These are phyloP conservation scores for Serinus canaria DNA, from an alignment of 2,113 vertebrate species.

Conservation along the genomic window DNA sequence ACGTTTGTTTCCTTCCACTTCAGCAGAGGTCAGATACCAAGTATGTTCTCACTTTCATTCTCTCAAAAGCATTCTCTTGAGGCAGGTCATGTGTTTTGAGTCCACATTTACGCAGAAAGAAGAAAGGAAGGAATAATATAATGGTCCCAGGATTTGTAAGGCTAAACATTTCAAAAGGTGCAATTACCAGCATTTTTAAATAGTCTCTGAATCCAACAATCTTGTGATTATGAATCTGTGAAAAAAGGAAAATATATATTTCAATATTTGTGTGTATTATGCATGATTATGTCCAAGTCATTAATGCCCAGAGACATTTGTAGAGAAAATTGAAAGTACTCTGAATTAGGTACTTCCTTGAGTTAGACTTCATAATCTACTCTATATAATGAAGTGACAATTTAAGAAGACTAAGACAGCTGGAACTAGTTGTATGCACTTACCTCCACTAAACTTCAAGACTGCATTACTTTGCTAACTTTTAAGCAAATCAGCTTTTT, in stretches of 20 bases:
- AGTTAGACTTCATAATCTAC: not conserved
- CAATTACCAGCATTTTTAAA: slow-evolving; percentile 76
- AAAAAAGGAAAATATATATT: not conserved
- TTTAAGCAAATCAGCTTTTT: not conserved
- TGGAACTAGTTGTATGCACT: not conserved
- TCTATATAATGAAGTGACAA: not conserved
- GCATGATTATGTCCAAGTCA: not conserved
- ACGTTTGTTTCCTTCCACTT: slow-evolving; percentile 65
- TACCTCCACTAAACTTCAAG: not conserved
- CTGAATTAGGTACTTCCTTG: not conserved
- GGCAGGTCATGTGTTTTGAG: slow-evolving; percentile 77
- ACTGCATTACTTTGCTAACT: not conserved
- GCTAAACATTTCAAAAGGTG: slow-evolving; percentile 83
- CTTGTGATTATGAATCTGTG: slow-evolving; percentile 86
- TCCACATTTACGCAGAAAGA: slow-evolving; percentile 78
- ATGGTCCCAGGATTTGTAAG: slow-evolving; percentile 76
- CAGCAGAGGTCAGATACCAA: slow-evolving; percentile 57
- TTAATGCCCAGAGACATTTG: not conserved
- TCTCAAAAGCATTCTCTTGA: slow-evolving; percentile 73
- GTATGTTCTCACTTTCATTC: slow-evolving; percentile 48
- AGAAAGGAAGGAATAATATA: slow-evolving; percentile 73
- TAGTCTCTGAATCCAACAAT: slow-evolving; percentile 70
- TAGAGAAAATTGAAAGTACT: not conserved
- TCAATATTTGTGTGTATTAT: not conserved
- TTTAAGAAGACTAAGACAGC: not conserved